Conservation (phyloP, 2,113 vertebrate species). For the Vulpes ferrilata region DNA sequence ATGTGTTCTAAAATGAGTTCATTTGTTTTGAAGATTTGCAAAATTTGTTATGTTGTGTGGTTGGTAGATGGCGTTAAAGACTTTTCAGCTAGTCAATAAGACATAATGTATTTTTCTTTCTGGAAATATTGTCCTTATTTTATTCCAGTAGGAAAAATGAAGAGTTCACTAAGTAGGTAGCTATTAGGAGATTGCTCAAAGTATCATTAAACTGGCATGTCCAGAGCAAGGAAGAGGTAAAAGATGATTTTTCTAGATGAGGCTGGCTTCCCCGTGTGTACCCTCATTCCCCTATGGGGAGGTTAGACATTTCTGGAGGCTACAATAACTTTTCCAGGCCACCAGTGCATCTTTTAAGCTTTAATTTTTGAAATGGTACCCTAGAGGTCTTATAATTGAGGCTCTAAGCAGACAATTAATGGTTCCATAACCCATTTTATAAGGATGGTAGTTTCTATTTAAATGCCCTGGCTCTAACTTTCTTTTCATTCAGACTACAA, state of each 20-base stretch:
- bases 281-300: neutral
- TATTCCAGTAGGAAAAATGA: neutral
- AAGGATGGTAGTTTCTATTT: slow-evolving; percentile 48
- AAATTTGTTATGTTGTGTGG: neutral
- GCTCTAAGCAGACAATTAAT: slow-evolving; percentile 57
- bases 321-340: neutral
- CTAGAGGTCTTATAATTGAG: slow-evolving; percentile 33
- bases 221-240: neutral
- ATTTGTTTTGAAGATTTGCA: neutral
- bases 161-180: neutral
- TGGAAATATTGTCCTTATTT: neutral
- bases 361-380: slow-evolving; percentile 50
- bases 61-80: neutral
- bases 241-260: neutral
- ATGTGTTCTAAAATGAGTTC: neutral
- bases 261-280: fast-evolving
- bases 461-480: neutral
- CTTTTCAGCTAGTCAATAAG: neutral
- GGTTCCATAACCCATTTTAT: slow-evolving; percentile 34
- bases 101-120: neutral
- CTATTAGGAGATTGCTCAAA: neutral
- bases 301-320: neutral
- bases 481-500: neutral
- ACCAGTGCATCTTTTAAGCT: neutral
- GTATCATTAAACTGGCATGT: neutral